Evolutionary conservation across 2,113 vertebrate genomes (phyloP).

Genomic region (Agapornis roseicollis): DNA sequence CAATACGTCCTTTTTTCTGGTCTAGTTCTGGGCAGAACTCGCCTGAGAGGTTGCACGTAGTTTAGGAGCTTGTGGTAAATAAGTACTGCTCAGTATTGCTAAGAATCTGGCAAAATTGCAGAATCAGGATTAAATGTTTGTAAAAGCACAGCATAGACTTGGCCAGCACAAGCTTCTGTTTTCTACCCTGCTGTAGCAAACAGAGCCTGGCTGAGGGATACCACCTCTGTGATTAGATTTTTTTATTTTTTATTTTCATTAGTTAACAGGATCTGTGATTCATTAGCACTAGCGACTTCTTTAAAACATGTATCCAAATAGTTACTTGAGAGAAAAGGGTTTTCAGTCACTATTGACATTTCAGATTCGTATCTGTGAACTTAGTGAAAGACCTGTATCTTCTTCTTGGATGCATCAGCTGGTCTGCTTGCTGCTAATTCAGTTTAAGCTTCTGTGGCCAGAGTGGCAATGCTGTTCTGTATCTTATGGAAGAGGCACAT

Average conservation of each 20-base stretch:
- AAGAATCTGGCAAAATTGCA: background rate
- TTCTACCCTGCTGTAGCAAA: background rate
- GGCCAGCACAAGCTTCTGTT: background rate
- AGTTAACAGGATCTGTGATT: background rate
- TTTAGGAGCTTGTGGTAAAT: background rate
- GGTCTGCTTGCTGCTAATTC: background rate
- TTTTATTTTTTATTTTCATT: background rate
- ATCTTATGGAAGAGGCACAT: background rate
- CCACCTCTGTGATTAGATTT: background rate
- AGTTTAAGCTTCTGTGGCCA: background rate
- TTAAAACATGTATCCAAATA: background rate
- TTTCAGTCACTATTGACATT: background rate
- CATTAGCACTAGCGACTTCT: background rate
- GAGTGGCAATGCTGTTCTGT: background rate
- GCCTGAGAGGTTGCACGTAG: background rate
- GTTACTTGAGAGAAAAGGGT: background rate
- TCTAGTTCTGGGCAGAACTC: background rate
- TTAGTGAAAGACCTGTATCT: background rate
- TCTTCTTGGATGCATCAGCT: background rate
- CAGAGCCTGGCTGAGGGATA: background rate
- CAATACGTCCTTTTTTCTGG: conserved; percentile 24
- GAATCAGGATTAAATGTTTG: conserved; percentile 27
- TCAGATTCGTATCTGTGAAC: background rate
- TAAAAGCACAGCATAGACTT: background rate
- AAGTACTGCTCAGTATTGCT: background rate